Percentiles rank a stretch among this genome's conserved stretches.
Conservation (phyloP, 1,140 invertebrate genomes). For the Atta texana region DNA sequence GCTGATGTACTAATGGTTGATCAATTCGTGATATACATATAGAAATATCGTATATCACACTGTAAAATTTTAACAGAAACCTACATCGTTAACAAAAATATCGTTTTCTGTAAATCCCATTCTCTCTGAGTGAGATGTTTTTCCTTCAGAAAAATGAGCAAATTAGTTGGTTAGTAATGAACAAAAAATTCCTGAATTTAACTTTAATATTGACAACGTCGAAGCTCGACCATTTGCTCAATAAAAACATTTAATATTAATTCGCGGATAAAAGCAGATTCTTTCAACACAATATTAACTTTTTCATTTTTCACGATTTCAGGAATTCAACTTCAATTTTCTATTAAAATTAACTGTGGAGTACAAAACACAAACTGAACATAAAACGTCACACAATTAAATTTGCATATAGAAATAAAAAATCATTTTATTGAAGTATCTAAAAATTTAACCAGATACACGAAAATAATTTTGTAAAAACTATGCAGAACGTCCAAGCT, state of each 20-base stretch:
- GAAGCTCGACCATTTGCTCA: not conserved
- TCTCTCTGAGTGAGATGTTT: not conserved
- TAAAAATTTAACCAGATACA: no score
- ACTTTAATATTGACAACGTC: not conserved
- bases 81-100: slow-evolving; percentile 13
- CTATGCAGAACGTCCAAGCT: no score
- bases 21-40: not conserved
- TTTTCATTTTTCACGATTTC: not conserved
- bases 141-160: not conserved
- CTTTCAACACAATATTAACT: not conserved
- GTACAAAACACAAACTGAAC: not conserved
- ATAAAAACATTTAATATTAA: not conserved
- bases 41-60: not conserved
- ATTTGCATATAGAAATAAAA: not conserved
- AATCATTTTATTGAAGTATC: no score
- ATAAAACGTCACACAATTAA: not conserved
- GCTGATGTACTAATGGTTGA: not conserved
- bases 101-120: not conserved
- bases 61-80: not conserved
- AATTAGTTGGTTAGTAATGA: slow-evolving; percentile 24
- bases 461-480: no score
- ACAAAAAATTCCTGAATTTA: slow-evolving; percentile 37
- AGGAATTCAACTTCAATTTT: not conserved
- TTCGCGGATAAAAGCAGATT: not conserved
- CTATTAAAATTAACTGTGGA: not conserved